Evolutionary conservation across 2,113 vertebrate genomes (phyloP).

Genomic region (Heteronetta atricapilla): DNA sequence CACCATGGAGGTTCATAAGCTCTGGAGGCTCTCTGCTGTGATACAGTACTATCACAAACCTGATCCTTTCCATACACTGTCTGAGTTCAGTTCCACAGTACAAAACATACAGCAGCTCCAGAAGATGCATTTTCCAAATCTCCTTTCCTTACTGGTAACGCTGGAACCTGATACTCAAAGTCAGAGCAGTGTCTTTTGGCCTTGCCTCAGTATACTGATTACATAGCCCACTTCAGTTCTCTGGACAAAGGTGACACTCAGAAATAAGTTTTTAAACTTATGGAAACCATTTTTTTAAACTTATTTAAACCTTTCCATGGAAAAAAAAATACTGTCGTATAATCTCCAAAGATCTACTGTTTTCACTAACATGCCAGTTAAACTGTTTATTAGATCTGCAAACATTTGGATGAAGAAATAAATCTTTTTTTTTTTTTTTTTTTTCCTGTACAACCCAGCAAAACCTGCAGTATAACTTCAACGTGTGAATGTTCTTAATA

Average conservation of each 20-base stretch:
- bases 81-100: not conserved
- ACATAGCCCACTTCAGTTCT: not conserved
- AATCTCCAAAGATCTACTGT: not conserved
- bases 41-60: not conserved
- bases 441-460: not conserved
- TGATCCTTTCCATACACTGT: not conserved
- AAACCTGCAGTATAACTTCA: not conserved
- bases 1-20: not conserved
- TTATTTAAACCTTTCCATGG: not conserved
- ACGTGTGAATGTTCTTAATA: not conserved
- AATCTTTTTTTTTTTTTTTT: not conserved
- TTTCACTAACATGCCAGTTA: not conserved
- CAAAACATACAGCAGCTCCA: not conserved
- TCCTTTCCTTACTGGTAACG: not conserved
- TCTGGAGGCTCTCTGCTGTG: accelerated
- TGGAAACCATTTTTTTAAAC: not conserved
- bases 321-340: not conserved
- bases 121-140: not conserved
- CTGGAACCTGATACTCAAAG: not conserved
- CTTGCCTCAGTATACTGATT: accelerated
- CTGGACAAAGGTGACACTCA: not conserved
- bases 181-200: not conserved
- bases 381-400: not conserved
- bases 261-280: not conserved
- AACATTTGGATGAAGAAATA: not conserved